These are phyloP conservation scores for Platycnemis pennipes DNA, from an alignment of 2,888 invertebrate species.

Conservation along the genomic window DNA sequence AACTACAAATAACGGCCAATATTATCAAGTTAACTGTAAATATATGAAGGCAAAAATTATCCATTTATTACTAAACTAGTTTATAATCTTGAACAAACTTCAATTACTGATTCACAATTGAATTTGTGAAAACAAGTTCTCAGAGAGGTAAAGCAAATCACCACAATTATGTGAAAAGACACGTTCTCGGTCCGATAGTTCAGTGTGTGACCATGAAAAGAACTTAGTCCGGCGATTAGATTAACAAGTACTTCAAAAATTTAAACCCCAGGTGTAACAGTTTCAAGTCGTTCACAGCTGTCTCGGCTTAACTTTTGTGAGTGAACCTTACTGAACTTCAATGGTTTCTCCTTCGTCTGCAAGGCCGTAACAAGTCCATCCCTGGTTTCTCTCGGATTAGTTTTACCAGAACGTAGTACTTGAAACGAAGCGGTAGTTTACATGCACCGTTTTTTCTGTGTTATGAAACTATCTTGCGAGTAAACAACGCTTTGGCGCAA, in stretches of 20 bases:
- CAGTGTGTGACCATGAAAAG: background rate
- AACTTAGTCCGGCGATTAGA: background rate
- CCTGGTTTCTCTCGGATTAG: background rate
- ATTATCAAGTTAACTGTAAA: too few species aligned
- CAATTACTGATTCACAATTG: too few species aligned
- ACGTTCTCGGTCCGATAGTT: background rate
- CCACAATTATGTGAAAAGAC: too few species aligned
- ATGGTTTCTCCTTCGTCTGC: background rate
- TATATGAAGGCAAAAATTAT: too few species aligned
- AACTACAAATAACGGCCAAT: too few species aligned
- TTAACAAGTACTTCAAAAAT: background rate
- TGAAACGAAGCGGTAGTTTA: background rate
- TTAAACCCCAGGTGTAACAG: background rate
- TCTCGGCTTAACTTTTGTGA: background rate
- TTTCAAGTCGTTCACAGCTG: background rate
- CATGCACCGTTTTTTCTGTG: background rate
- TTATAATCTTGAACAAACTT: too few species aligned
- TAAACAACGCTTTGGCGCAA: background rate
- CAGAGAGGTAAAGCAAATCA: too few species aligned
- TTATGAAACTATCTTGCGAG: background rate
- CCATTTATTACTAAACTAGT: too few species aligned
- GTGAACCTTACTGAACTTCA: background rate
- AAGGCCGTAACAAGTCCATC: background rate
- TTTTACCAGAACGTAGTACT: background rate
- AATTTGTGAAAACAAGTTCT: too few species aligned